phyloP scores from a whole-genome alignment of 2,888 invertebrate species.

The Oithona nana region DNA sequence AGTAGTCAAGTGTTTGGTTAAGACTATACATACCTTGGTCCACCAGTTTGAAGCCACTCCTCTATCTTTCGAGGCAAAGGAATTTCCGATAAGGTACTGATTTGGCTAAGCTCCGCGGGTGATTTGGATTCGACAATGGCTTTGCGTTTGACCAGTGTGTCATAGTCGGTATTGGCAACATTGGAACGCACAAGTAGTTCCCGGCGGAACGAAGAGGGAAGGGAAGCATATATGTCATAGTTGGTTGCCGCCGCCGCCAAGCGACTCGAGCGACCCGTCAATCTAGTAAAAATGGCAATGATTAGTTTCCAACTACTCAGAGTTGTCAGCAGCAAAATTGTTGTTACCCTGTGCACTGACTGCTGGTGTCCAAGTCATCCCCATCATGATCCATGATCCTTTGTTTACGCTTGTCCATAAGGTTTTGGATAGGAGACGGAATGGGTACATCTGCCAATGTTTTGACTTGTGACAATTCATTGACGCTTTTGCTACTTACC shows the following conservation, averaged over 20 bases:
- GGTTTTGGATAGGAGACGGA: conserved; percentile 5
- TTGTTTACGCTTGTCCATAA: neutral
- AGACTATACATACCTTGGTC: too few species aligned
- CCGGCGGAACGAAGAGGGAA: neutral
- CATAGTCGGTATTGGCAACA: neutral
- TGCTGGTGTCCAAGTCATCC: neutral
- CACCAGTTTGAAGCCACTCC: neutral
- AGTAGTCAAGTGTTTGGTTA: too few species aligned
- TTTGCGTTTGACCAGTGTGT: neutral
- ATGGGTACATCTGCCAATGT: conserved; percentile 4
- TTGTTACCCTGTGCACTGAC: neutral
- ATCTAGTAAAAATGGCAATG: neutral
- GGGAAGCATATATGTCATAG: conserved; percentile 8
- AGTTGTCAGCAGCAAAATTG: neutral
- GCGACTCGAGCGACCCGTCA: neutral
- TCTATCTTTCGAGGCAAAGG: conserved; percentile 1
- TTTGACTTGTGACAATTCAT: conserved; percentile 6
- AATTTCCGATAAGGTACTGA: conserved; percentile 8
- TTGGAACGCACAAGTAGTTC: conserved; percentile 1
- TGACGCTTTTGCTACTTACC: conserved; percentile 10
- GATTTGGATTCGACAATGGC: conserved; percentile 8
- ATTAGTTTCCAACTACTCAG: too few species aligned
- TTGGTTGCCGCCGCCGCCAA: too few species aligned
- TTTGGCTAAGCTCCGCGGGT: conserved; percentile 12
- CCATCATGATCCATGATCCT: neutral